A percentile compares a stretch with the other conserved stretches of the same genome.
Conservation (phyloP, 53 echinoderm and acorn worm species). For the Patiria pectinifera region DNA sequence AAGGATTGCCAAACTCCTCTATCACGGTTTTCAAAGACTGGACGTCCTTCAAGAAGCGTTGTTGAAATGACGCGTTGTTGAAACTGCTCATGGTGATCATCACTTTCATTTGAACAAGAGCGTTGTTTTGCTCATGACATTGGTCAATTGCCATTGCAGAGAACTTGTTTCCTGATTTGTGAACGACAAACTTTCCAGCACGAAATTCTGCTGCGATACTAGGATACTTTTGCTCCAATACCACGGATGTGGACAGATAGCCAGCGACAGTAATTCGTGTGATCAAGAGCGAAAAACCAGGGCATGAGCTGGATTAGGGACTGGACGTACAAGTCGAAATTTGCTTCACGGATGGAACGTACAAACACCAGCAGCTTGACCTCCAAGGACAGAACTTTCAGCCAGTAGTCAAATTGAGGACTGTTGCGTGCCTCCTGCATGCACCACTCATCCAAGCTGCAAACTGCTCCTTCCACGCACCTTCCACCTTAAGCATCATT, state of each 20-base stretch:
- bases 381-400: slow-evolving; percentile 33
- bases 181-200: slow-evolving; percentile 44
- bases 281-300: slow-evolving; percentile 70
- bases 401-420: slow-evolving; percentile 54
- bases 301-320: slow-evolving; percentile 52
- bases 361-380: slow-evolving; percentile 29
- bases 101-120: slow-evolving; percentile 11
- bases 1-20: slow-evolving; percentile 66
- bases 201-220: slow-evolving; percentile 48
- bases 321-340: slow-evolving; percentile 68
- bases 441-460: slow-evolving; percentile 32
- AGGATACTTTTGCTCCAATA: slow-evolving; percentile 38
- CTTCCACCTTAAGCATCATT: slow-evolving; percentile 35
- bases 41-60: slow-evolving; percentile 22
- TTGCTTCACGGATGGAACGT: slow-evolving; percentile 36
- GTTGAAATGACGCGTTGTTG: slow-evolving; percentile 31
- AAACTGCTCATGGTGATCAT: slow-evolving; percentile 38
- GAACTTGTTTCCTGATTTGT: slow-evolving; percentile 54
- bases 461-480: too few species aligned
- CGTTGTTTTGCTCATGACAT: slow-evolving; percentile 75
- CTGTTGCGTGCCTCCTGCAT: not conserved
- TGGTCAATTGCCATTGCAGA: slow-evolving; percentile 73
- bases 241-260: slow-evolving; percentile 66
- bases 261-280: slow-evolving; percentile 76
- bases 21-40: slow-evolving; percentile 42